These are phyloP conservation scores for Ctenochaetus hawaiiensis DNA, from an alignment of 2,797 vertebrate genomes.

Conservation along the genomic window DNA sequence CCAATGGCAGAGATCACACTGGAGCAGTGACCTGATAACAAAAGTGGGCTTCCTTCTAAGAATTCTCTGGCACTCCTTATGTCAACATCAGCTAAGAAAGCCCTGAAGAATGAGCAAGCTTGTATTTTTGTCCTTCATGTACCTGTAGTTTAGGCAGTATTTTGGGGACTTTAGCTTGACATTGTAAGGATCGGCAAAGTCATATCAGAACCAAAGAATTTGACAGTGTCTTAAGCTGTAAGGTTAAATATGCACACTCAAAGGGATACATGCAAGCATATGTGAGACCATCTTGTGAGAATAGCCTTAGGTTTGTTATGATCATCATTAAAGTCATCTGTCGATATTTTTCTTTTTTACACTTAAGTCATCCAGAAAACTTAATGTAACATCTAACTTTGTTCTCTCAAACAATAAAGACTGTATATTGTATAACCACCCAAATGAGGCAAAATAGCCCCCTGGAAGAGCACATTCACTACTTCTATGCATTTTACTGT, in stretches of 20 bases:
- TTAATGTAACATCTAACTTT: constrained; percentile 15
- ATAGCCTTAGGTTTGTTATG: constrained; percentile 27
- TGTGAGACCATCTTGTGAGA: constrained; percentile 37
- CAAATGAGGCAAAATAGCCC: neutral
- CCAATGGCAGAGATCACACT: constrained; percentile 73
- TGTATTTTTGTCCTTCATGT: constrained; percentile 7
- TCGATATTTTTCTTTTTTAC: constrained; percentile 35
- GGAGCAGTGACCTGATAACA: constrained; percentile 75
- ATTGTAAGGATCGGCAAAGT: constrained; percentile 11
- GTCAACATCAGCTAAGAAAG: constrained; percentile 31
- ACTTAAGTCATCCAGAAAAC: constrained; percentile 46
- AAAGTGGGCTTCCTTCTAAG: constrained; percentile 17
- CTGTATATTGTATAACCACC: neutral
- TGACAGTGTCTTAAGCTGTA: constrained; percentile 26
- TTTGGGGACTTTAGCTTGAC: constrained; percentile 4
- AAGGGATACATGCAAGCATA: constrained; percentile 16
- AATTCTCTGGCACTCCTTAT: constrained; percentile 4
- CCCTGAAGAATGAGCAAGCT: neutral
- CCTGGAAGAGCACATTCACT: neutral
- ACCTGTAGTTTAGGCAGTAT: constrained; percentile 32
- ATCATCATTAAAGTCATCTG: constrained; percentile 41
- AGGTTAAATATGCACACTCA: constrained; percentile 7
- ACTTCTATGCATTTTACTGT: no score
- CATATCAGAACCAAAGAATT: constrained; percentile 9
- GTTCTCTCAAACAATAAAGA: constrained; percentile 3